Evolutionary conservation across 1,140 invertebrate species (phyloP).

Genomic region (Bombus huntii): DNA sequence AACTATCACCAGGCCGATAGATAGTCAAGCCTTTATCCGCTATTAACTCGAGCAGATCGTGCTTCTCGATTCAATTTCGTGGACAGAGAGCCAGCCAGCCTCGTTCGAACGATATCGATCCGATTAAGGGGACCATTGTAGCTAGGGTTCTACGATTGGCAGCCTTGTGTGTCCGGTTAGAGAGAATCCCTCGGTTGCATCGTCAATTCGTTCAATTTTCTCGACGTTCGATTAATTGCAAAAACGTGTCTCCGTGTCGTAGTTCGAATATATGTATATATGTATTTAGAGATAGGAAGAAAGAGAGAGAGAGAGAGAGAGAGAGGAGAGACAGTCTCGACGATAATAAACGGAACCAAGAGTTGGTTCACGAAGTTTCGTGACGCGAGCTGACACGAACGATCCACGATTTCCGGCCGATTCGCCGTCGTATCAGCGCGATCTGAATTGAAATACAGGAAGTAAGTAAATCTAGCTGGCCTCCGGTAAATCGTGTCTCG

Average conservation of each 20-base stretch:
- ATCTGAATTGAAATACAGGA: conserved; percentile 51
- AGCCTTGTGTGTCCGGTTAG: no score
- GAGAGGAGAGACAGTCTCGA: neutral
- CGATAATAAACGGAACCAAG: conserved; percentile 11
- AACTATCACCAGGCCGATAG: neutral
- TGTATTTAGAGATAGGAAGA: neutral
- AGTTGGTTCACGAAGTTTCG: conserved; percentile 24
- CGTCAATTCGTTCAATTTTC: neutral
- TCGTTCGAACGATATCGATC: conserved; percentile 21
- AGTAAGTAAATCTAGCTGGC: conserved; percentile 44
- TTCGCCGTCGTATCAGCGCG: conserved; percentile 25
- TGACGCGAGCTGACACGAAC: conserved; percentile 42
- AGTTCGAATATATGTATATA: neutral
- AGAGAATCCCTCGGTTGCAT: neutral
- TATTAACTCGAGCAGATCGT: conserved; percentile 21
- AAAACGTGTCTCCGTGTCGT: neutral
- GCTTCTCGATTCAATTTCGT: conserved; percentile 21
- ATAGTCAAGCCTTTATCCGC: conserved; percentile 15
- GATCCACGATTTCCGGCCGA: conserved; percentile 52
- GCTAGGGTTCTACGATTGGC: neutral
- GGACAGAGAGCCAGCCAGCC: neutral
- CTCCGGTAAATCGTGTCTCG: conserved; percentile 46
- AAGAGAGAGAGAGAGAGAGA: neutral
- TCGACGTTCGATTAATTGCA: conserved; percentile 18
- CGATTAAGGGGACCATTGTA: conserved; percentile 17